These are phyloP conservation scores for Oenanthe melanoleuca DNA, from an alignment of 2,113 vertebrate genomes.

Conservation along the genomic window DNA sequence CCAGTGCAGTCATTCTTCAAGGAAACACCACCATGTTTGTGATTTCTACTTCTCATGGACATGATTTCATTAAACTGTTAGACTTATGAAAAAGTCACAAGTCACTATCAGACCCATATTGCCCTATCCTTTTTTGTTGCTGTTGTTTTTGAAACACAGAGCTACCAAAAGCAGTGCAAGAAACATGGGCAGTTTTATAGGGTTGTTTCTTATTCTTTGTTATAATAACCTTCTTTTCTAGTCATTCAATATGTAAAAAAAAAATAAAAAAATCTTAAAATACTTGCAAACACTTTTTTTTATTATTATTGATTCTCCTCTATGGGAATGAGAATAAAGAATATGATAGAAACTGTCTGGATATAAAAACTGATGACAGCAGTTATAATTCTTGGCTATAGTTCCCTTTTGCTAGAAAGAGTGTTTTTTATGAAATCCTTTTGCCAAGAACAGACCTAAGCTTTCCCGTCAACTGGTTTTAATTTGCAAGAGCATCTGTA, in stretches of 20 bases:
- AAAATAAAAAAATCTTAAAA: background rate
- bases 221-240: background rate
- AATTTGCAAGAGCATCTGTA: background rate
- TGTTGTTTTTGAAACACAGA: background rate
- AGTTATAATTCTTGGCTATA: background rate
- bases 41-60: background rate
- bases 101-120: background rate
- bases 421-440: background rate
- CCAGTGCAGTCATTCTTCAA: background rate
- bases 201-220: background rate
- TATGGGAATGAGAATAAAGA: background rate
- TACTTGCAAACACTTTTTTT: background rate
- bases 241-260: background rate
- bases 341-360: background rate
- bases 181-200: background rate
- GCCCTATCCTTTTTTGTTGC: background rate
- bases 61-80: background rate
- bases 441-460: conserved; percentile 32
- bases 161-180: background rate
- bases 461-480: background rate
- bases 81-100: background rate
- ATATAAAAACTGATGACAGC: background rate
- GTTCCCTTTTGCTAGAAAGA: conserved; percentile 12
- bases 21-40: background rate
- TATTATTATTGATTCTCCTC: background rate